phyloP scores from a whole-genome alignment of 2,888 invertebrate genomes.

The Achlya flavicornis region DNA sequence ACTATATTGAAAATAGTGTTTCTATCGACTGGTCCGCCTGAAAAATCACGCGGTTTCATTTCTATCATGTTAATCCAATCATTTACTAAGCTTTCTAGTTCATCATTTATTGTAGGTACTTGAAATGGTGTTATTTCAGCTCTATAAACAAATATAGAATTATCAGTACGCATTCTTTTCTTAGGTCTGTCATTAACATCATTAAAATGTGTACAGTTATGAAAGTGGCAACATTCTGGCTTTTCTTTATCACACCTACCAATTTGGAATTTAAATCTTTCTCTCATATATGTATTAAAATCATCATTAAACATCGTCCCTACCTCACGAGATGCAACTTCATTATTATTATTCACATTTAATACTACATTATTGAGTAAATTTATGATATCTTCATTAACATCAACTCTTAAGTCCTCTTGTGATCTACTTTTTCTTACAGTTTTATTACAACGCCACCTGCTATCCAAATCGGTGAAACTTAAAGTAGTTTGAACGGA shows the following conservation, averaged over 20 bases:
- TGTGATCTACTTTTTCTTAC: constrained; percentile 51
- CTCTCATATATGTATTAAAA: not conserved
- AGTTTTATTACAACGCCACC: constrained; percentile 17
- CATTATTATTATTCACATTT: constrained; percentile 27
- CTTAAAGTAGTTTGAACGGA: constrained; percentile 50
- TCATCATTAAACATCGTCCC: not conserved
- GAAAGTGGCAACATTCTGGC: not conserved
- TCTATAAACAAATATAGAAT: constrained; percentile 20
- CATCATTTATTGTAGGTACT: constrained; percentile 16
- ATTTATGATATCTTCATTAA: constrained; percentile 38
- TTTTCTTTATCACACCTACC: not conserved
- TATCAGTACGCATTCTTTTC: constrained; percentile 14
- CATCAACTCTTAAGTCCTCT: constrained; percentile 42
- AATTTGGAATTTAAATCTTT: not conserved
- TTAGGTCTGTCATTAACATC: not conserved
- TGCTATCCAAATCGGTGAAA: constrained; percentile 30
- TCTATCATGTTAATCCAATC: constrained; percentile 50
- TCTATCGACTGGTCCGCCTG: constrained; percentile 33
- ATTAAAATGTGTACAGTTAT: not conserved
- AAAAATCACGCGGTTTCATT: constrained; percentile 34
- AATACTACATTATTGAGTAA: constrained; percentile 38
- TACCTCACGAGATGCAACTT: constrained; percentile 13
- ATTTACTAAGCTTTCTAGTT: constrained; percentile 40
- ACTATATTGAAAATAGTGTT: constrained; percentile 33
- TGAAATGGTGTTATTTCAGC: constrained; percentile 25